Percentiles rank a stretch among this genome's conserved stretches.
These are phyloP conservation scores for Hypothenemus hampei DNA, from an alignment of 1,140 invertebrate genomes.

Conservation along the genomic window DNA sequence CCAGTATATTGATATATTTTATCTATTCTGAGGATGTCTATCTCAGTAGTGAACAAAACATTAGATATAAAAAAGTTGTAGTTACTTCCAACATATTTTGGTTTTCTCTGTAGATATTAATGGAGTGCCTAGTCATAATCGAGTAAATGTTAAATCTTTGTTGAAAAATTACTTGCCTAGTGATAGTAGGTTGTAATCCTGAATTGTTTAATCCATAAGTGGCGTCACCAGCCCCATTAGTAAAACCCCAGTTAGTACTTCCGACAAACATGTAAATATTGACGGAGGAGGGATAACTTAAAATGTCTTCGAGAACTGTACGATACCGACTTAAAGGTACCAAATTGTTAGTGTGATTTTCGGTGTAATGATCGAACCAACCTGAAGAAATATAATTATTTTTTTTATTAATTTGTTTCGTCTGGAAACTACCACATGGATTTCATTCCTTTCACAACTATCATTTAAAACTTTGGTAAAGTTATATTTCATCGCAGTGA, in stretches of 20 bases:
- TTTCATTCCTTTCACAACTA: too few relatives aligned
- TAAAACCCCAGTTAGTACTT: conserved; percentile 65
- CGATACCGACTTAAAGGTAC: conserved; percentile 11
- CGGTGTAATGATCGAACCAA: conserved; percentile 53
- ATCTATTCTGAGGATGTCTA: too few relatives aligned
- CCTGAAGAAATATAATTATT: too few relatives aligned
- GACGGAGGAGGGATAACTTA: conserved; percentile 49
- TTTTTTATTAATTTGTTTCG: too few relatives aligned
- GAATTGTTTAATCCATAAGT: conserved; percentile 23
- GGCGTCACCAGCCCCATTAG: conserved; percentile 55
- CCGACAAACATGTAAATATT: conserved; percentile 70
- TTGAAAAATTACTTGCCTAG: conserved; percentile 46
- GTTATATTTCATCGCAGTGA: neutral
- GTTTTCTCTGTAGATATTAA: too few relatives aligned
- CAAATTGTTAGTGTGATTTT: conserved; percentile 33
- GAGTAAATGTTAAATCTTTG: neutral
- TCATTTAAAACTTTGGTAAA: too few relatives aligned
- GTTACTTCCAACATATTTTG: too few relatives aligned
- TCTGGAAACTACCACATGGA: too few relatives aligned
- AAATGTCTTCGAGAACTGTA: conserved; percentile 25
- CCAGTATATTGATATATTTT: too few relatives aligned
- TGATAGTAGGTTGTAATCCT: conserved; percentile 41
- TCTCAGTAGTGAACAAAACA: too few relatives aligned
- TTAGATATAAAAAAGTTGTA: too few relatives aligned
- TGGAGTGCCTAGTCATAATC: too few relatives aligned